phyloP scores from a whole-genome alignment of 2,113 vertebrate species.

The Vireo altiloquus region DNA sequence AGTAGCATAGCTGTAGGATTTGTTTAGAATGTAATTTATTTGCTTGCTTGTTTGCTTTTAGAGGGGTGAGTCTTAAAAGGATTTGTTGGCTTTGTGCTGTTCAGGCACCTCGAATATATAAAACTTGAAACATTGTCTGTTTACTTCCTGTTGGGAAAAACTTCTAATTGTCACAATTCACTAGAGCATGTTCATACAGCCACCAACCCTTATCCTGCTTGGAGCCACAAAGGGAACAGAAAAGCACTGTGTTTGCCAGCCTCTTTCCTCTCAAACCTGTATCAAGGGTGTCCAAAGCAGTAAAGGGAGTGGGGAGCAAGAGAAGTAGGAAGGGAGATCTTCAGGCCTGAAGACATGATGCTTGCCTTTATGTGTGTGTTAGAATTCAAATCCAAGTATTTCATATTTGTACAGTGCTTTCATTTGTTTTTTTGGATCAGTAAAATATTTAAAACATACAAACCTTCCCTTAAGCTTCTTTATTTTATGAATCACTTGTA shows the following conservation, averaged over 20 bases:
- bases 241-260: background rate
- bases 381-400: constrained; percentile 8
- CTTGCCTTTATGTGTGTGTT: background rate
- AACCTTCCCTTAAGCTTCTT: constrained; percentile 5
- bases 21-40: constrained; percentile 7
- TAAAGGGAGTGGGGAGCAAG: background rate
- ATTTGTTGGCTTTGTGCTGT: background rate
- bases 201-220: background rate
- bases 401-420: background rate
- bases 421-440: background rate
- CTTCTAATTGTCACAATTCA: background rate
- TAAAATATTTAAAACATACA: constrained; percentile 11
- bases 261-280: background rate
- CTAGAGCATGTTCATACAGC: background rate
- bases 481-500: constrained; percentile 28
- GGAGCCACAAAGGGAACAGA: background rate
- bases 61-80: background rate
- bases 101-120: background rate
- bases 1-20: background rate
- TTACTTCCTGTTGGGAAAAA: background rate
- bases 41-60: background rate
- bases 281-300: background rate
- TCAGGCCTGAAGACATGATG: background rate
- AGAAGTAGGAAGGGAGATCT: background rate
- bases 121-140: background rate